These are phyloP conservation scores for Apis florea DNA, from an alignment of 1,140 invertebrate species.

Conservation along the genomic window DNA sequence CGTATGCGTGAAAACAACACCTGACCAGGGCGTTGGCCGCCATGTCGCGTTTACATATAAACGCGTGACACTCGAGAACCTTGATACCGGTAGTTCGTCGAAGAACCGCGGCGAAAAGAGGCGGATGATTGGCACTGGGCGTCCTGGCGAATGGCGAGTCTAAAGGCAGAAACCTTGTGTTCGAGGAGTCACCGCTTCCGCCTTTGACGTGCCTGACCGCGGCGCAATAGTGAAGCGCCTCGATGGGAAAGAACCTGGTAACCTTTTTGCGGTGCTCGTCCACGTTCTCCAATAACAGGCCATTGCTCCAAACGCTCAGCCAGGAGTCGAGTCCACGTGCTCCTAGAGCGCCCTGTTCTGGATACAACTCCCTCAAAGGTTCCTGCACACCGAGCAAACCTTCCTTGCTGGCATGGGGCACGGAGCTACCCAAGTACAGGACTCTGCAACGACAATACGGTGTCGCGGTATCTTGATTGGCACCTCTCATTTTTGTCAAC, in stretches of 20 bases:
- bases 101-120: conserved; percentile 97
- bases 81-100: conserved; percentile 98
- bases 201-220: conserved; percentile 93
- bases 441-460: conserved; percentile 98
- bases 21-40: conserved; percentile 96
- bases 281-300: conserved; percentile 96
- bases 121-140: conserved; percentile 94
- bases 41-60: conserved; percentile 97
- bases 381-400: conserved; percentile 98
- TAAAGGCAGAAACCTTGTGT: conserved; percentile 95
- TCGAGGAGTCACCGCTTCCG: conserved; percentile 81
- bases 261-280: conserved; percentile 97
- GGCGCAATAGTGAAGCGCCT: conserved; percentile 97
- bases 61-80: conserved; percentile 99
- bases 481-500: conserved; percentile 71
- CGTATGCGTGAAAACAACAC: conserved; percentile 97
- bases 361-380: conserved; percentile 97
- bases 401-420: conserved; percentile 98
- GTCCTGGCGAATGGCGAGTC: conserved; percentile 97
- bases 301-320: conserved; percentile 98
- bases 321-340: conserved; percentile 97
- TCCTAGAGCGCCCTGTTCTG: conserved; percentile 91
- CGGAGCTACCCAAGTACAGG: conserved; percentile 98
- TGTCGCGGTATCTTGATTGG: conserved; percentile 83
- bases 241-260: conserved; percentile 98